These are phyloP conservation scores for Castor canadensis DNA, from an alignment of 2,113 vertebrate genomes.

Conservation along the genomic window DNA sequence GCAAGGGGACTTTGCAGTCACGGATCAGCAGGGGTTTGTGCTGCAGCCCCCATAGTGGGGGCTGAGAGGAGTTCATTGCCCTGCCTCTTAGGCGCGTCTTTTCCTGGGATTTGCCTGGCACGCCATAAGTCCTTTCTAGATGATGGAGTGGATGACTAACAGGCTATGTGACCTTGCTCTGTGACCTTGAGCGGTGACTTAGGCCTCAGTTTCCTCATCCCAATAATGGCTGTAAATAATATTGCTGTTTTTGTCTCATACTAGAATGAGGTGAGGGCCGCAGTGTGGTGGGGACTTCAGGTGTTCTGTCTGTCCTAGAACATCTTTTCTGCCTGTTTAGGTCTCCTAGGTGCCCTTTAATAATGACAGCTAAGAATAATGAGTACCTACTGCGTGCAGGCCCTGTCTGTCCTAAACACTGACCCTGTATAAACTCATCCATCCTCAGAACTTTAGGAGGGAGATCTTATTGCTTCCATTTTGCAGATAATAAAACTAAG, in stretches of 20 bases:
- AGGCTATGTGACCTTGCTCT: not conserved
- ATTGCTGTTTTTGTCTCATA: not conserved
- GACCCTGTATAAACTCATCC: not conserved
- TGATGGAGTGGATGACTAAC: not conserved
- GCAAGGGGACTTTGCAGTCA: not conserved
- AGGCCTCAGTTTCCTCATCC: not conserved
- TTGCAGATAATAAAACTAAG: not conserved
- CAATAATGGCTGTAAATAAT: rapidly evolving
- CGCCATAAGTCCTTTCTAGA: not conserved
- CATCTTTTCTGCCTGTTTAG: not conserved
- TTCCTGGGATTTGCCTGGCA: not conserved
- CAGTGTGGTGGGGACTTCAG: rapidly evolving
- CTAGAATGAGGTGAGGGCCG: not conserved
- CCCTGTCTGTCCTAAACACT: not conserved
- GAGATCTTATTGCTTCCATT: not conserved
- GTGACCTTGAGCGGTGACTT: not conserved
- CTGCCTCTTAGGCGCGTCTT: not conserved
- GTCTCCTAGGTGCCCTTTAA: not conserved
- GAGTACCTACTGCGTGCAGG: not conserved
- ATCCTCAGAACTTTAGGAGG: not conserved
- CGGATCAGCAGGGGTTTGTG: not conserved
- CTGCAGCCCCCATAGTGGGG: not conserved
- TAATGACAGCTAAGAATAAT: not conserved
- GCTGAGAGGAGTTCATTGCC: not conserved
- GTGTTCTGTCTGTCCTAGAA: not conserved